Base-by-base conservation (phyloP, 2,888 invertebrate species). In the Parnassius smintheus region DNA sequence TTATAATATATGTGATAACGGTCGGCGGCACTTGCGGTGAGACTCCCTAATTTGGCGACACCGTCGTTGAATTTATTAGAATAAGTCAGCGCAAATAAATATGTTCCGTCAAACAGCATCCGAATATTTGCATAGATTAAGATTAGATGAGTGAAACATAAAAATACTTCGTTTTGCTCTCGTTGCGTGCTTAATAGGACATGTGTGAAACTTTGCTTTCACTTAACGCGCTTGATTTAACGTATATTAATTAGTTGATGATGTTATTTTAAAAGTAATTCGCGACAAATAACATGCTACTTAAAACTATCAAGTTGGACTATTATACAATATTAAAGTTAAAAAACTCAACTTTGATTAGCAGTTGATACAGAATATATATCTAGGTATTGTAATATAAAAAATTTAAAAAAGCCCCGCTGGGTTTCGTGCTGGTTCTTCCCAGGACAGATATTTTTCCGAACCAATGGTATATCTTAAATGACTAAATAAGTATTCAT, bases 1-100 rank as follows among this genome's bases (percentile, higher is more conserved):
- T 87, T 85, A 86, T 72, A 82, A 86, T 72, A 82, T 81, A 86
- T 86, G 78, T 80, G 70, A 72, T 88, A 89, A 88, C 88, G 88
- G 89, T 87, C 78, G 79, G 25, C 49, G 75, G 64, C 69, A 69
- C 70, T 68, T 65, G 64, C 62, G 66, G 66, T 72, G 71, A 62
- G 49, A 72, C 74, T 73, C 71, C 72, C 62, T 57, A 73, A 68
- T 73, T 71, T 68, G 64, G 62, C 65, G 63, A 65, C 64, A 58
- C 65, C 65, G 68, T 70, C 68, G 62, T 68, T 69, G 72, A 72
- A 76, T 76, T 75, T 78, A 75, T 77, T 76, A 76, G 70, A 71
- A 74, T 68, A 71, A 68, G 70, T 70, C 61, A 48, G 64, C 35
- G 35, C 35, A 64, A 65, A 61, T 64, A 64, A 66, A 64, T 66